Conservation (phyloP, 2,888 invertebrate genomes). For the Eutolmus rufibarbis region DNA sequence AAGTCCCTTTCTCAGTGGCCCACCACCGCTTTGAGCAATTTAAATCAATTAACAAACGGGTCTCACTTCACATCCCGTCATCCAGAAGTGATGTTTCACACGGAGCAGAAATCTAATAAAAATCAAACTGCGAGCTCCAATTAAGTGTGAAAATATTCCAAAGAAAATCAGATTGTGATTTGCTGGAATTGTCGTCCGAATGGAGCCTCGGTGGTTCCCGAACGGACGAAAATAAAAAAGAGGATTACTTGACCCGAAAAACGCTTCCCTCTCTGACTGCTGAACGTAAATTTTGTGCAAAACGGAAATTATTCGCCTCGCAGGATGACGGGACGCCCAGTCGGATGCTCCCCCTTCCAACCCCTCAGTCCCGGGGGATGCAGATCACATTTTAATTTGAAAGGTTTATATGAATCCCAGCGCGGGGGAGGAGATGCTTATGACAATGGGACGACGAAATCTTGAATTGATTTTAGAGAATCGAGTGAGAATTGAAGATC, state of each 20-base stretch:
- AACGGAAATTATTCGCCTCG: neutral
- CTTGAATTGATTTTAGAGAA: neutral
- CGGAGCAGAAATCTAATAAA: neutral
- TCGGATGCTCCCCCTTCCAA: neutral
- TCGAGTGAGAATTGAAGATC: neutral
- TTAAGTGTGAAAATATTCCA: constrained; percentile 37
- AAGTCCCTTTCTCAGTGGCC: neutral
- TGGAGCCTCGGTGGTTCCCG: neutral
- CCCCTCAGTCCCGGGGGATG: neutral
- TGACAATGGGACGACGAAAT: neutral
- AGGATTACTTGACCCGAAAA: neutral
- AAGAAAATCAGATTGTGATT: constrained; percentile 23
- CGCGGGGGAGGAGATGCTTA: neutral
- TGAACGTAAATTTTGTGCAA: constrained; percentile 1
- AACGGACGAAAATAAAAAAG: neutral
- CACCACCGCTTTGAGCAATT: neutral
- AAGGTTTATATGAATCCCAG: constrained; percentile 1
- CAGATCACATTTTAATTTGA: constrained; percentile 23
- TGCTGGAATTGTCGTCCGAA: constrained; percentile 20
- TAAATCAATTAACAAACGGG: neutral
- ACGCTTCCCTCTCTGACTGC: neutral
- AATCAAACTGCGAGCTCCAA: constrained; percentile 26
- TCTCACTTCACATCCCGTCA: neutral
- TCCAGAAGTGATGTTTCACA: neutral
- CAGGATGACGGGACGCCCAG: neutral